A percentile compares a stretch with the other conserved stretches of the same genome.
phyloP scores from a whole-genome alignment of 1,140 invertebrate species.

The Rhizoglyphus robini region DNA sequence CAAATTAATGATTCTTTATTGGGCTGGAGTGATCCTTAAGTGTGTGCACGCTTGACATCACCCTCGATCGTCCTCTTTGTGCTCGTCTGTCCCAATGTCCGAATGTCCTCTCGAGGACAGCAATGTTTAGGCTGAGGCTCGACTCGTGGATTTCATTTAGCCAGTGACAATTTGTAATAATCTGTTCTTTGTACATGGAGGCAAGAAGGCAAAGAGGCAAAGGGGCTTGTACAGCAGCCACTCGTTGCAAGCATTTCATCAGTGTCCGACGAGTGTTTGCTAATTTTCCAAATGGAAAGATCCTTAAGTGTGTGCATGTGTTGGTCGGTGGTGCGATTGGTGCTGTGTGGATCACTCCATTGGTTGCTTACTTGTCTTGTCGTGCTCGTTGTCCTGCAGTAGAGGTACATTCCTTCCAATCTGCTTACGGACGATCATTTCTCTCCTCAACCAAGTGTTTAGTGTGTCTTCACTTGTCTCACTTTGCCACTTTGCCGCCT shows the following conservation, averaged over 20 bases:
- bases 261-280: conserved; percentile 1
- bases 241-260: background rate
- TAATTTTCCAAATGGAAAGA: conserved; percentile 13
- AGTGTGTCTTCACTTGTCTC: no score
- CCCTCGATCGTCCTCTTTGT: no score
- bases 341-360: background rate
- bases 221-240: background rate
- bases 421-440: no score
- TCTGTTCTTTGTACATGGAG: background rate
- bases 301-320: background rate
- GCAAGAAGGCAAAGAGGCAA: background rate
- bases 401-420: no score
- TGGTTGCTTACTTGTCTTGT: background rate
- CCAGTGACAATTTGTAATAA: background rate
- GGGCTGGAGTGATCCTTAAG: background rate
- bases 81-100: no score
- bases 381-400: no score
- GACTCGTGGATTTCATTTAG: no score
- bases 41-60: conserved; percentile 5
- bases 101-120: no score
- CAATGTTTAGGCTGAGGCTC: no score
- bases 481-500: no score
- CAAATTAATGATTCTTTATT: conserved; percentile 10
- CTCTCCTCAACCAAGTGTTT: background rate
- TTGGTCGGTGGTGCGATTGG: background rate